phyloP scores from a whole-genome alignment of 2,888 invertebrate species.

The Drosophila nr. fundita region DNA sequence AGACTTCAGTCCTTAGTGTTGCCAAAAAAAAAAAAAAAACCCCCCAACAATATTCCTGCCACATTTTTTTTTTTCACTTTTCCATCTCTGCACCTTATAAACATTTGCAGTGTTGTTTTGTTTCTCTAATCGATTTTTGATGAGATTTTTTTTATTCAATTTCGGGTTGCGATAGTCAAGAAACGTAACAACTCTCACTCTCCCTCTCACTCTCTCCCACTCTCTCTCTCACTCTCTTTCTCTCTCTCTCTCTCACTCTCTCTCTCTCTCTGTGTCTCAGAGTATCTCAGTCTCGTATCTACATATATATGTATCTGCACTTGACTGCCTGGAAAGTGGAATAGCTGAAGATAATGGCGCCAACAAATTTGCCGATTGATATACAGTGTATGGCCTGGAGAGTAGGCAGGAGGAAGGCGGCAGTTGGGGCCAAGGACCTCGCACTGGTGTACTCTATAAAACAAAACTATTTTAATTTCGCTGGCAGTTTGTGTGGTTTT shows the following conservation, averaged over 20 bases:
- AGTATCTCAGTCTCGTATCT: neutral
- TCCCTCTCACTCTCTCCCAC: neutral
- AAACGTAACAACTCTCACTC: constrained; percentile 52
- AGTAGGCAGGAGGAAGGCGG: neutral
- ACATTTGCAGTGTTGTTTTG: constrained; percentile 31
- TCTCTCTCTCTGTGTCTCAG: no score
- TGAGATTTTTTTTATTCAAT: constrained; percentile 78
- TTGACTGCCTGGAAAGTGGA: constrained; percentile 32
- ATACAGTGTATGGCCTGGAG: neutral
- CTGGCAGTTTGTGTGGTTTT: constrained; percentile 61
- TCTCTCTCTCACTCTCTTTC: neutral
- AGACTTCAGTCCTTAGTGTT: constrained; percentile 13
- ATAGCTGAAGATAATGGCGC: constrained; percentile 61
- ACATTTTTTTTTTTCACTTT: neutral
- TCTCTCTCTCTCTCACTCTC: neutral
- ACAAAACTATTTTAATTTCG: constrained; percentile 48
- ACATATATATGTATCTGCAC: constrained; percentile 10
- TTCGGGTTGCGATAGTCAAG: constrained; percentile 72
- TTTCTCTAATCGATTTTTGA: constrained; percentile 76
- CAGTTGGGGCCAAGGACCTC: neutral
- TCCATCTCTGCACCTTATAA: constrained; percentile 9
- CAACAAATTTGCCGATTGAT: constrained; percentile 56
- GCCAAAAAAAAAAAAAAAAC: neutral
- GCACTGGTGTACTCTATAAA: constrained; percentile 27
- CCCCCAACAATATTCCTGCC: neutral